Evolutionary conservation across 2,113 vertebrate species (phyloP).

Genomic region (Halichoeres trimaculatus): DNA sequence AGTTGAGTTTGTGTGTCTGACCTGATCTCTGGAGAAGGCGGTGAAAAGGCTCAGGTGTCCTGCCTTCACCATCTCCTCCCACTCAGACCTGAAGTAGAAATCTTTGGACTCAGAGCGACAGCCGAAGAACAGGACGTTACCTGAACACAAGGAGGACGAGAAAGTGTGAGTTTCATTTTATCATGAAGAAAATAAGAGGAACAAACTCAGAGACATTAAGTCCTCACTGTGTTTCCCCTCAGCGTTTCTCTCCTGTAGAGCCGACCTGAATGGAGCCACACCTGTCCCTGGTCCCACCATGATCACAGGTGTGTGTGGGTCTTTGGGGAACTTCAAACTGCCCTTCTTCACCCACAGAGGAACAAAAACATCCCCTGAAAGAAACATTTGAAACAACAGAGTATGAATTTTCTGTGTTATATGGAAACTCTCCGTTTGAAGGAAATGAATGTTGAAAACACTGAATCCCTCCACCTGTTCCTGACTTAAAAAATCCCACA

Average conservation of each 20-base stretch:
- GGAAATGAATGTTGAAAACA: too few species aligned
- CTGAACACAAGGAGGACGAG: conserved; percentile 63
- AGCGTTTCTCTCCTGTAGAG: conserved; percentile 88
- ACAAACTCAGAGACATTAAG: neutral
- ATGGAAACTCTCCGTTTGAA: too few species aligned
- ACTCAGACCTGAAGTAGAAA: conserved; percentile 91
- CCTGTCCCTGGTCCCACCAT: conserved; percentile 98
- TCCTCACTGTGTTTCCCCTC: conserved; percentile 81
- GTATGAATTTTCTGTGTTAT: too few species aligned
- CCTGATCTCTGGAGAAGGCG: conserved; percentile 97
- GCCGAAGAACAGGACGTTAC: conserved; percentile 91
- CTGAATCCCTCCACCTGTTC: too few species aligned
- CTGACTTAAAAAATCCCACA: too few species aligned
- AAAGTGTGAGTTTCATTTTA: too few species aligned
- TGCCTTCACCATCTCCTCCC: conserved; percentile 83
- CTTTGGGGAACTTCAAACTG: conserved; percentile 85
- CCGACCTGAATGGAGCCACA: conserved; percentile 94
- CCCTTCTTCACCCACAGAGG: conserved; percentile 94
- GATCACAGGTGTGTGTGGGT: conserved; percentile 82
- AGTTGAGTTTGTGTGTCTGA: conserved; percentile 54
- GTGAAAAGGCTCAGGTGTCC: conserved; percentile 87
- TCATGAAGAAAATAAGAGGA: neutral
- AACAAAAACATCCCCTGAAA: conserved; percentile 82
- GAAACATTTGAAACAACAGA: neutral
- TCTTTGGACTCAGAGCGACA: conserved; percentile 89